Percentiles rank a stretch among this genome's conserved stretches.
These are phyloP conservation scores for Perizoma flavofasciatum DNA, from an alignment of 2,888 invertebrate genomes.

Conservation along the genomic window DNA sequence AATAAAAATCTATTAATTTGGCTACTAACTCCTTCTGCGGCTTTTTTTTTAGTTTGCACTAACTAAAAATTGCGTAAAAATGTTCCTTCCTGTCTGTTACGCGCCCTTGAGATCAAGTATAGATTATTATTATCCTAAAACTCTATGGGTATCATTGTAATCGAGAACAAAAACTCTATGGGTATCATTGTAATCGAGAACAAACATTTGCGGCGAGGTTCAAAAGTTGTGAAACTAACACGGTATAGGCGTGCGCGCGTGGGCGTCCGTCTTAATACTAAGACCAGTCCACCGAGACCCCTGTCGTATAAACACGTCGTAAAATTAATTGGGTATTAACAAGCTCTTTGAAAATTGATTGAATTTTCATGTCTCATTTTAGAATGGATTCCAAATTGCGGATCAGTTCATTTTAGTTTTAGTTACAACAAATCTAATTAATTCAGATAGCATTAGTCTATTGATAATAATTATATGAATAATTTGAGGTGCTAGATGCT, in stretches of 20 bases:
- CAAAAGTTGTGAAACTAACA: constrained; percentile 48
- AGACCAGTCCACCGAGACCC: constrained; percentile 33
- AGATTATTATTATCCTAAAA: no score
- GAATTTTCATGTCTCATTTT: constrained; percentile 25
- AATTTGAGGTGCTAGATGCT: not conserved
- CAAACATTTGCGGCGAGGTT: constrained; percentile 35
- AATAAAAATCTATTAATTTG: no score
- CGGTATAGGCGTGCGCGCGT: constrained; percentile 46
- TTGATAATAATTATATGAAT: not conserved
- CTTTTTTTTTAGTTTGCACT: no score
- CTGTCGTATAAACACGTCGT: constrained; percentile 29
- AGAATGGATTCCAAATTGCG: constrained; percentile 7
- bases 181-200: constrained; percentile 37
- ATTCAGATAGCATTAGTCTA: constrained; percentile 2
- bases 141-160: not conserved
- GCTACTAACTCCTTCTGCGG: no score
- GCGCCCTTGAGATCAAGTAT: no score
- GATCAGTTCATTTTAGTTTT: constrained; percentile 20
- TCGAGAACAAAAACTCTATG: constrained; percentile 43
- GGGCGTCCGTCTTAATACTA: constrained; percentile 39
- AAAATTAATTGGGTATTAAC: constrained; percentile 27
- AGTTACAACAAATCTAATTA: constrained; percentile 7
- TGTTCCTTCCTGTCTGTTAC: no score
- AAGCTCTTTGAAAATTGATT: constrained; percentile 10
- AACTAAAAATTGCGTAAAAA: no score